phyloP scores from a whole-genome alignment of 2,113 vertebrate species.

The Elachura formosa region DNA sequence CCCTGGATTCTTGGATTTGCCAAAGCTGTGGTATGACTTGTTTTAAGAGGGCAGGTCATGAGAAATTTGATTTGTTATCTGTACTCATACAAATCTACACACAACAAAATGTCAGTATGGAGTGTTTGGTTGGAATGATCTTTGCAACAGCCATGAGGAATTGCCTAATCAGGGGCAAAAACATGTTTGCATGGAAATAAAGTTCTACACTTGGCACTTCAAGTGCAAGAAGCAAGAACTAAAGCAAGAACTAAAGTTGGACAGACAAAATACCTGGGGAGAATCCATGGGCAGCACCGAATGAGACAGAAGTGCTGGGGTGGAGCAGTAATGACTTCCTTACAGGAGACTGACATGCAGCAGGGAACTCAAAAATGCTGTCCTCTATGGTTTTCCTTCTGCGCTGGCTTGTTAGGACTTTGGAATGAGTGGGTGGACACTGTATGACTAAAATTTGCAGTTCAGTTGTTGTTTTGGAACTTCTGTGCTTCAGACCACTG shows the following conservation, averaged over 20 bases:
- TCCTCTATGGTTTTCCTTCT: background rate
- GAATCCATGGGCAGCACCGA: background rate
- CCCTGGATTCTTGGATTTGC: background rate
- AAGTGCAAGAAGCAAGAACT: too few species aligned
- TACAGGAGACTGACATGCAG: background rate
- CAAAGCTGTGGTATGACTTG: background rate
- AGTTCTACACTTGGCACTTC: background rate
- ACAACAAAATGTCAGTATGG: background rate
- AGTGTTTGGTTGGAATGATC: background rate
- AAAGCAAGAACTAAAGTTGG: background rate
- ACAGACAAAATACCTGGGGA: background rate
- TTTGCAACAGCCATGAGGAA: background rate
- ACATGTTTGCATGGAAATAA: background rate
- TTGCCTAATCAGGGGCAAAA: background rate
- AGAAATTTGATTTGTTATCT: background rate
- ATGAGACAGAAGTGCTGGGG: background rate
- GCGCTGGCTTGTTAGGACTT: background rate
- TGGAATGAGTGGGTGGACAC: background rate
- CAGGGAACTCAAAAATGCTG: background rate
- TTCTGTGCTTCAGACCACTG: background rate
- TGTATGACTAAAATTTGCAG: background rate
- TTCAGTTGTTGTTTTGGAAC: background rate
- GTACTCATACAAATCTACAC: accelerated
- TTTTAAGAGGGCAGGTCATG: background rate
- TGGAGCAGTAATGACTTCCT: background rate